phyloP scores from a whole-genome alignment of 2,797 vertebrate species.

The Hipposideros larvatus region DNA sequence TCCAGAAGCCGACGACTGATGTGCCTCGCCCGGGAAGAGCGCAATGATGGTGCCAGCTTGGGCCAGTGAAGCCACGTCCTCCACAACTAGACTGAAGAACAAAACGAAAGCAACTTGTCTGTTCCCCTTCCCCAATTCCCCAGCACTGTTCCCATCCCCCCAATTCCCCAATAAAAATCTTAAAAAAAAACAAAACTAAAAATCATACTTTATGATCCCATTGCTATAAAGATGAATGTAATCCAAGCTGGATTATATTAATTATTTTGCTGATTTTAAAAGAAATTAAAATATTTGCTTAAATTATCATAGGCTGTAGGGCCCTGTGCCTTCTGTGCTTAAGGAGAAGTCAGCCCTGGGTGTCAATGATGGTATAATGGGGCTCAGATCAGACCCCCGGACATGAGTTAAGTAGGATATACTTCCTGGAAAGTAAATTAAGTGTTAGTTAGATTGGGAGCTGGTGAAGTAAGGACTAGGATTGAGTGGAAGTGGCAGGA shows the following conservation, averaged over 20 bases:
- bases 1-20: no score
- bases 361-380: not conserved
- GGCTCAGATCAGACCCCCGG: not conserved
- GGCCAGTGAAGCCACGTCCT: no score
- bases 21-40: no score
- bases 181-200: not conserved
- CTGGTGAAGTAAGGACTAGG: not conserved
- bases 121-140: no score
- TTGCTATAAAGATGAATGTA: not conserved
- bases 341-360: not conserved
- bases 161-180: no score
- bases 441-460: not conserved
- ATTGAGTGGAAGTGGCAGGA: not conserved
- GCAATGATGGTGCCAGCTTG: no score
- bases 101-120: no score
- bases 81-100: no score
- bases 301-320: not conserved
- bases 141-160: no score
- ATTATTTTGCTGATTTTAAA: conserved; percentile 32
- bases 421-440: not conserved
- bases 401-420: not conserved
- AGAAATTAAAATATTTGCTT: not conserved
- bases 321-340: not conserved
- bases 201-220: not conserved
- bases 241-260: not conserved